phyloP scores from a whole-genome alignment of 2,113 vertebrate genomes.

The Chamaetylas fuelleborni region DNA sequence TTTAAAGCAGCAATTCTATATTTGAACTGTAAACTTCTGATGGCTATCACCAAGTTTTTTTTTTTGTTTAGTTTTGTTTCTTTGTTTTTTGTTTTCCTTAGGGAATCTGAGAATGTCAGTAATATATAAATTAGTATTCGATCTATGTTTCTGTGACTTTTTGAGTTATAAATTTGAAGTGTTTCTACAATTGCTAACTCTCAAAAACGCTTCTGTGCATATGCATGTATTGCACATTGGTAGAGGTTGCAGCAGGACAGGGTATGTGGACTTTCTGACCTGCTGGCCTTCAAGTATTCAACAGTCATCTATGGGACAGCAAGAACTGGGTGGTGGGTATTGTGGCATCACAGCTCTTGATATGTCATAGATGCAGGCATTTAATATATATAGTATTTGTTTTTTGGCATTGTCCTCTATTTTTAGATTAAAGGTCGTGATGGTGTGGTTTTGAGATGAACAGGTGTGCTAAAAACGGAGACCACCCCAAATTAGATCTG shows the following conservation, averaged over 20 bases:
- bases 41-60: background rate
- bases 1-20: background rate
- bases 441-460: background rate
- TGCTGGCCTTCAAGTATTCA: background rate
- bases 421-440: background rate
- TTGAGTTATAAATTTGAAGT: background rate
- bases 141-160: background rate
- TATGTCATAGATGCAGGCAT: background rate
- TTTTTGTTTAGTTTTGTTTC: background rate
- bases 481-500: background rate
- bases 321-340: background rate
- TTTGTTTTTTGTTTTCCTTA: background rate
- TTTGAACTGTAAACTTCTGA: background rate
- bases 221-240: background rate
- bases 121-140: background rate
- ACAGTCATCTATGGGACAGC: rapidly evolving
- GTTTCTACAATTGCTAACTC: background rate
- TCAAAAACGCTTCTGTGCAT: background rate
- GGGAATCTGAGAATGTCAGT: background rate
- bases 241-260: background rate
- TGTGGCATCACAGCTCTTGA: background rate
- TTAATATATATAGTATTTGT: background rate
- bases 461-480: background rate
- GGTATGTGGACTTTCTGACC: background rate
- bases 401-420: background rate